A percentile compares a stretch with the other conserved stretches of the same genome.
Evolutionary conservation across 2,888 invertebrate species (phyloP).

Genomic region (Deilephila elpenor): DNA sequence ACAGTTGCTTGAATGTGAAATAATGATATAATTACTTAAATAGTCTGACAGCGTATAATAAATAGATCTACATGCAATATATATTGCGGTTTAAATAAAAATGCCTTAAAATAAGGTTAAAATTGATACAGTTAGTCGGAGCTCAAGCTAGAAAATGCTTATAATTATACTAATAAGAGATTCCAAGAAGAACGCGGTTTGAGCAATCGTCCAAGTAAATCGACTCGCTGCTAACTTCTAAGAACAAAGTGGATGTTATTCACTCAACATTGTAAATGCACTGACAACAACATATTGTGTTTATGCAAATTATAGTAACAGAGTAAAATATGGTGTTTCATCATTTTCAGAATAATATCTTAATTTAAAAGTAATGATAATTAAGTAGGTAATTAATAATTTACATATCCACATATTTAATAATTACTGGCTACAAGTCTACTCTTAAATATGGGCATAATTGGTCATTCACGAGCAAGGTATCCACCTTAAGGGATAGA

Average conservation of each 20-base stretch:
- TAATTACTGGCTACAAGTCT: too few species aligned
- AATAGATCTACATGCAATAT: neutral
- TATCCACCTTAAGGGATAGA: too few species aligned
- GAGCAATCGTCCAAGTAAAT: constrained; percentile 62
- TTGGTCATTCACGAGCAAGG: too few species aligned
- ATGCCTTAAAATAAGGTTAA: neutral
- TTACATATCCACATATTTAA: too few species aligned
- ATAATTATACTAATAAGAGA: constrained; percentile 41
- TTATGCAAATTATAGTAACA: neutral
- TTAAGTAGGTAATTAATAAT: too few species aligned
- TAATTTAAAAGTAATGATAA: too few species aligned
- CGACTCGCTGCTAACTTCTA: constrained; percentile 68
- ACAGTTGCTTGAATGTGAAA: too few species aligned
- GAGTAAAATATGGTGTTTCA: too few species aligned
- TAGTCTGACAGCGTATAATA: too few species aligned
- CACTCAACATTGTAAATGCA: constrained; percentile 20
- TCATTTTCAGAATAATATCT: too few species aligned
- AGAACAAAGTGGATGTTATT: constrained; percentile 59
- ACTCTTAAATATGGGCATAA: too few species aligned
- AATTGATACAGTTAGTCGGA: neutral
- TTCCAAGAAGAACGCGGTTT: constrained; percentile 59
- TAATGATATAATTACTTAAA: too few species aligned
- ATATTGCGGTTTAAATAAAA: neutral
- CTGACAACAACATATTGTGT: constrained; percentile 2
- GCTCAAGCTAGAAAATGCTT: constrained; percentile 36